phyloP scores from a whole-genome alignment of 2,113 vertebrate genomes.

The Nothoprocta pentlandii region DNA sequence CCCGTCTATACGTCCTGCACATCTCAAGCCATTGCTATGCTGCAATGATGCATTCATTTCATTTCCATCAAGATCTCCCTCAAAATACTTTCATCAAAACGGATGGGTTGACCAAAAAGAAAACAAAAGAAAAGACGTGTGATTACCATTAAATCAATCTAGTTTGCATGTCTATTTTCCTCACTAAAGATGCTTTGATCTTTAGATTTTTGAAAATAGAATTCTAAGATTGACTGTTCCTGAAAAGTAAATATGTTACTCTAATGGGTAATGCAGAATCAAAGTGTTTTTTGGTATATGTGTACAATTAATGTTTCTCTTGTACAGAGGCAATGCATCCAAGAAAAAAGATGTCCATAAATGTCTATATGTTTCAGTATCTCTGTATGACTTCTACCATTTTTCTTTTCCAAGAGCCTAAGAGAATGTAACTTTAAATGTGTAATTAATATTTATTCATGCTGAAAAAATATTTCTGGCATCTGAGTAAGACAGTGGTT shows the following conservation, averaged over 20 bases:
- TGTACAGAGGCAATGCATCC: not conserved
- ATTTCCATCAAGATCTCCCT: slow-evolving; percentile 81
- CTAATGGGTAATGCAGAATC: not conserved
- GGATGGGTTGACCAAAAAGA: slow-evolving; percentile 71
- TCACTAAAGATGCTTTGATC: slow-evolving; percentile 38
- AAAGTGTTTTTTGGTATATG: not conserved
- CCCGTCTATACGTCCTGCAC: slow-evolving; percentile 77
- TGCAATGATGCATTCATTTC: slow-evolving; percentile 82
- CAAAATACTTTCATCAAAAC: slow-evolving; percentile 80
- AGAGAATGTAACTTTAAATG: not conserved
- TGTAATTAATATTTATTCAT: not conserved
- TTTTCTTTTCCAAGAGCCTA: not conserved
- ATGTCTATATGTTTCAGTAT: not conserved
- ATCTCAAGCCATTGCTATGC: slow-evolving; percentile 80
- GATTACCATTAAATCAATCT: slow-evolving; percentile 61
- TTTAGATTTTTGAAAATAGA: slow-evolving; percentile 64
- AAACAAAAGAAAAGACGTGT: slow-evolving; percentile 62
- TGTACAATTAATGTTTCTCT: not conserved
- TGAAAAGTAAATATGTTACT: not conserved
- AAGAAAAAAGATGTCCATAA: not conserved
- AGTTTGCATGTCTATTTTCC: slow-evolving; percentile 35
- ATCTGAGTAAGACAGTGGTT: not conserved
- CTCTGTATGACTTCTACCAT: not conserved
- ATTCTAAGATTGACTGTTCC: not conserved
- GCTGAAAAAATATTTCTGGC: not conserved